Evolutionary conservation across 2,113 vertebrate genomes (phyloP).

Genomic region (Chionodraco myersi): DNA sequence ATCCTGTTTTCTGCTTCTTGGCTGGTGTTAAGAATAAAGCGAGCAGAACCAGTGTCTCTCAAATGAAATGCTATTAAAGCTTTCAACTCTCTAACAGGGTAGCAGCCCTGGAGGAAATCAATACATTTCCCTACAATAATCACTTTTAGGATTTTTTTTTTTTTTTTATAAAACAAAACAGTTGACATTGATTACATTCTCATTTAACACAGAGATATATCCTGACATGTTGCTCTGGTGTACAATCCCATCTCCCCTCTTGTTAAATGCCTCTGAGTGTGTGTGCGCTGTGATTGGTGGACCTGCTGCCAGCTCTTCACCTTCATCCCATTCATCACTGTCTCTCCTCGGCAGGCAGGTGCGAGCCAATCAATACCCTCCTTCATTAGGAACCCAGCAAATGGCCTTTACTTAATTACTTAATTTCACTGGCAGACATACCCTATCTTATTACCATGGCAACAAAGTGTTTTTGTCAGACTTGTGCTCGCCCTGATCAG

Average conservation of each 20-base stretch:
- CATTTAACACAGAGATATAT: background rate
- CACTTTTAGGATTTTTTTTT: background rate
- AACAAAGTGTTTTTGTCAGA: no score
- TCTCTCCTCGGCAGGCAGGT: conserved; percentile 40
- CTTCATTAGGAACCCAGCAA: conserved; percentile 35
- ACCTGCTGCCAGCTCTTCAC: conserved; percentile 45
- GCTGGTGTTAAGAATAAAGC: conserved; percentile 24
- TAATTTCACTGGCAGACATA: background rate
- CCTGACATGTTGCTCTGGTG: background rate
- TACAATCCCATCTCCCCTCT: background rate
- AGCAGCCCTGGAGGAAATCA: background rate
- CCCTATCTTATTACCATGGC: background rate
- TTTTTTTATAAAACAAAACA: background rate
- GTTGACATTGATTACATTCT: background rate
- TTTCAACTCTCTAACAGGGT: background rate
- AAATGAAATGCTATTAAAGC: conserved; percentile 19
- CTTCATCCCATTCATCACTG: conserved; percentile 65
- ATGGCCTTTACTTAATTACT: conserved; percentile 28
- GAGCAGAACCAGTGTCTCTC: background rate
- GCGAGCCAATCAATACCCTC: conserved; percentile 51
- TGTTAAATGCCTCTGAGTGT: background rate
- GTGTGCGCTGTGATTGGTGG: conserved; percentile 37
- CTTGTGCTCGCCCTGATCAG: no score
- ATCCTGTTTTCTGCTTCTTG: background rate
- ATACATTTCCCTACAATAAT: background rate